These are phyloP conservation scores for Notocelia uddmanniana DNA, from an alignment of 2,888 invertebrate species.

Conservation along the genomic window DNA sequence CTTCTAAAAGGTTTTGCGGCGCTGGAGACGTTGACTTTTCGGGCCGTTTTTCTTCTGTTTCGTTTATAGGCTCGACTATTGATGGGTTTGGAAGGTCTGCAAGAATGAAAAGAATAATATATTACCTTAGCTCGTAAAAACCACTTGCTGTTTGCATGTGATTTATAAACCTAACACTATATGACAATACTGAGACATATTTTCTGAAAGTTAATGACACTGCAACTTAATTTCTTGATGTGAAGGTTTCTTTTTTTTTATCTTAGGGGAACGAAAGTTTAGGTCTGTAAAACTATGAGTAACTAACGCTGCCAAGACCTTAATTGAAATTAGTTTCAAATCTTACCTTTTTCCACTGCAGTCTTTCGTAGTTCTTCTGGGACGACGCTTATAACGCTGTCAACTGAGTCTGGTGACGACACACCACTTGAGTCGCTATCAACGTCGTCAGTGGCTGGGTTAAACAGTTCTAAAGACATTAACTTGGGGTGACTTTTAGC, in stretches of 20 bases:
- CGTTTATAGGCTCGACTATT: conserved; percentile 60
- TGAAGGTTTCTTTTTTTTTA: too few species aligned
- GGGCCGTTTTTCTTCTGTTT: conserved; percentile 54
- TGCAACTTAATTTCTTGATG: too few species aligned
- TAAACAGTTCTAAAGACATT: conserved; percentile 93
- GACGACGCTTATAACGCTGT: conserved; percentile 93
- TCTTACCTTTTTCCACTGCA: conserved; percentile 77
- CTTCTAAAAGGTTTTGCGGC: conserved; percentile 86
- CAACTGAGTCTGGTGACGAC: conserved; percentile 94
- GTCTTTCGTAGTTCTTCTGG: conserved; percentile 86
- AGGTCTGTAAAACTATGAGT: too few species aligned
- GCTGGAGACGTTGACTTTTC: conserved; percentile 66
- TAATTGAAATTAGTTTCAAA: neutral
- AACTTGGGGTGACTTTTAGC: conserved; percentile 90
- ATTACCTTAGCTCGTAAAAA: too few species aligned
- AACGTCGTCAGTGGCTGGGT: conserved; percentile 95
- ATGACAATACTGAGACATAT: too few species aligned
- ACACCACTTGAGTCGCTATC: conserved; percentile 96
- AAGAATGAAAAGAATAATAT: conserved; percentile 51
- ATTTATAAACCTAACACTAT: too few species aligned
- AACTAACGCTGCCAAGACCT: neutral
- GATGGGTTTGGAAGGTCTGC: conserved; percentile 64
- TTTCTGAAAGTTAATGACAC: too few species aligned
- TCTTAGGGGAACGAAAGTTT: too few species aligned
- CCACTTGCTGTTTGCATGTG: too few species aligned